These are phyloP conservation scores for Xerus inauris DNA, from an alignment of 2,113 vertebrate species.

Conservation along the genomic window DNA sequence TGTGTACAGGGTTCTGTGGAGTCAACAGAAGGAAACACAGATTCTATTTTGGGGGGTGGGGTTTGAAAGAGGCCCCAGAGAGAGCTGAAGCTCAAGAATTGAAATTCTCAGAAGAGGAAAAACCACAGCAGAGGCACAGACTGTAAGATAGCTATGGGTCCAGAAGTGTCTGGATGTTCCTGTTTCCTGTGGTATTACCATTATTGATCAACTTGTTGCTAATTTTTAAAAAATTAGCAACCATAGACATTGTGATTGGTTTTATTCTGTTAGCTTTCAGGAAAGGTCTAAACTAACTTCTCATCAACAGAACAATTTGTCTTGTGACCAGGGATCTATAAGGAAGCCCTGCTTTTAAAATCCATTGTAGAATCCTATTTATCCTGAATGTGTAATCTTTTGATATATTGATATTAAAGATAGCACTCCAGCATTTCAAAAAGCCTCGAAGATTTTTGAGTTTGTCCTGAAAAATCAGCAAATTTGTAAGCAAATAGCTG, in stretches of 20 bases:
- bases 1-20: background rate
- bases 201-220: background rate
- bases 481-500: constrained; percentile 26
- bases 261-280: constrained; percentile 25
- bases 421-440: background rate
- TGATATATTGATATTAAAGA: background rate
- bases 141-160: background rate
- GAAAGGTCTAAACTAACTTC: background rate
- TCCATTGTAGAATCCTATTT: background rate
- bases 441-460: background rate
- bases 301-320: background rate
- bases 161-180: background rate
- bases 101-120: background rate
- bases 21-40: background rate
- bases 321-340: background rate
- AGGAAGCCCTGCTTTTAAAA: background rate
- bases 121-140: background rate
- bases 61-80: background rate
- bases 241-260: background rate
- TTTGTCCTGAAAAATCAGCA: constrained; percentile 2
- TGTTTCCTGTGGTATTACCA: background rate
- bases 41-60: background rate
- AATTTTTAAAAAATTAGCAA: background rate
- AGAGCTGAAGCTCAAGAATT: background rate
- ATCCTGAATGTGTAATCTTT: background rate